phyloP scores from a whole-genome alignment of 1,140 invertebrate species.

The Zaprionus inermis region DNA sequence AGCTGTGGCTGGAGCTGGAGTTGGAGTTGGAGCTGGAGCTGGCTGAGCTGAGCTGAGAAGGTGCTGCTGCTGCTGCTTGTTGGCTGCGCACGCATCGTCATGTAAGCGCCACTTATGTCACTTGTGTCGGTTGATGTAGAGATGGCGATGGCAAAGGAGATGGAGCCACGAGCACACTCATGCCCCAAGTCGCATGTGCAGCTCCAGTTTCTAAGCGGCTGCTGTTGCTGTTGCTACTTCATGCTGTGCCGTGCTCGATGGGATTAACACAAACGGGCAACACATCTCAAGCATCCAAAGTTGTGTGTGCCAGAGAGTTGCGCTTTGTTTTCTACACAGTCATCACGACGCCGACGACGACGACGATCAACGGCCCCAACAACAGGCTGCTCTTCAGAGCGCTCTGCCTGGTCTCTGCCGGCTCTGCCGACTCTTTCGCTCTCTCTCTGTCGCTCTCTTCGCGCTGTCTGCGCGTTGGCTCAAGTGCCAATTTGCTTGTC shows the following conservation, averaged over 20 bases:
- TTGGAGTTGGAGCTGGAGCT: constrained; percentile 34
- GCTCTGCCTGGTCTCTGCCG: constrained; percentile 45
- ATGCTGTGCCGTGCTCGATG: constrained; percentile 75
- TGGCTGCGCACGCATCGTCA: constrained; percentile 81
- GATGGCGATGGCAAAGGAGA: constrained; percentile 55
- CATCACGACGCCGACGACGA: constrained; percentile 45
- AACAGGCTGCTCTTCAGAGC: constrained; percentile 32
- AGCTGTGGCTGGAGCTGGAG: too few relatives aligned
- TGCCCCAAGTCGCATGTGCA: constrained; percentile 42
- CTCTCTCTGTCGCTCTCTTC: constrained; percentile 34
- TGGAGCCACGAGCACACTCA: constrained; percentile 47
- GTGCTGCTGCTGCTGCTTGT: constrained; percentile 58
- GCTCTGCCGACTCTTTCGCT: constrained; percentile 50
- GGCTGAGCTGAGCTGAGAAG: constrained; percentile 46
- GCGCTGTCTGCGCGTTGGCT: constrained; percentile 72
- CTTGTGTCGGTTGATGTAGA: constrained; percentile 83
- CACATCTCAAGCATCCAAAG: constrained; percentile 79
- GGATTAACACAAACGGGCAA: constrained; percentile 82
- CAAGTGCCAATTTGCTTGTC: constrained; percentile 80
- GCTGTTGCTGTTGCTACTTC: constrained; percentile 68
- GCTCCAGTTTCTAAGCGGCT: constrained; percentile 68
- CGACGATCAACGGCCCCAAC: constrained; percentile 62
- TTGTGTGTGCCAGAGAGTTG: constrained; percentile 72
- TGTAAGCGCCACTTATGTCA: constrained; percentile 84
- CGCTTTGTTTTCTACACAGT: constrained; percentile 76